These are phyloP conservation scores for Crocallis elinguaria DNA, from an alignment of 2,888 invertebrate species.

Conservation along the genomic window DNA sequence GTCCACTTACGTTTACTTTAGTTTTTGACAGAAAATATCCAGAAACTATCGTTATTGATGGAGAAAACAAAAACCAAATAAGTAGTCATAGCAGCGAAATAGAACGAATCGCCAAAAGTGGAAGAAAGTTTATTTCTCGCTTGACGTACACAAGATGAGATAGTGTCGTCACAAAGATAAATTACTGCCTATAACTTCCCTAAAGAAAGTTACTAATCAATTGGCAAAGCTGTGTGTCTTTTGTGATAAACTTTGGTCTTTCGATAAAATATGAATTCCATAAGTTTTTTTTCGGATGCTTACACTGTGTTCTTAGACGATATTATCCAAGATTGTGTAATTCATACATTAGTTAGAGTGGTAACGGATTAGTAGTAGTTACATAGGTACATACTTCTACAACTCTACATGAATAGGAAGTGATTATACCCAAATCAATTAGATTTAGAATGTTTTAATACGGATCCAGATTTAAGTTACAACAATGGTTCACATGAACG, in stretches of 20 bases:
- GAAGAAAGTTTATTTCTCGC: slow-evolving; percentile 21
- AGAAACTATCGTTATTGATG: slow-evolving; percentile 9
- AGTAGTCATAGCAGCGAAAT: slow-evolving; percentile 11
- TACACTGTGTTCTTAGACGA: too few species aligned
- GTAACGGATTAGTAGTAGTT: too few species aligned
- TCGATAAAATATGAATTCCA: background rate
- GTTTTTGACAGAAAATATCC: too few species aligned
- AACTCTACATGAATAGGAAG: too few species aligned
- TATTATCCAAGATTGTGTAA: too few species aligned
- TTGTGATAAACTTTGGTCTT: background rate
- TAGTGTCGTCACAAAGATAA: slow-evolving; percentile 25
- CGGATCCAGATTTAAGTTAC: too few species aligned
- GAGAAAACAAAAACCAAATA: slow-evolving; percentile 3
- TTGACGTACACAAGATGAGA: slow-evolving; percentile 23
- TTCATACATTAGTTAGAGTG: too few species aligned
- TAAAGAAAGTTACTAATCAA: slow-evolving; percentile 17
- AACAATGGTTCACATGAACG: too few species aligned
- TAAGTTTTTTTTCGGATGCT: background rate
- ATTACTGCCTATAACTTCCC: slow-evolving; percentile 17
- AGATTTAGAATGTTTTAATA: too few species aligned
- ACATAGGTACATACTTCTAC: too few species aligned
- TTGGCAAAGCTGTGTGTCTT: slow-evolving; percentile 12
- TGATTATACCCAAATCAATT: too few species aligned
- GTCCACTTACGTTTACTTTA: too few species aligned
- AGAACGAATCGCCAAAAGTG: slow-evolving; percentile 17